phyloP scores from a whole-genome alignment of 2,113 vertebrate genomes.

The Polypterus senegalus region DNA sequence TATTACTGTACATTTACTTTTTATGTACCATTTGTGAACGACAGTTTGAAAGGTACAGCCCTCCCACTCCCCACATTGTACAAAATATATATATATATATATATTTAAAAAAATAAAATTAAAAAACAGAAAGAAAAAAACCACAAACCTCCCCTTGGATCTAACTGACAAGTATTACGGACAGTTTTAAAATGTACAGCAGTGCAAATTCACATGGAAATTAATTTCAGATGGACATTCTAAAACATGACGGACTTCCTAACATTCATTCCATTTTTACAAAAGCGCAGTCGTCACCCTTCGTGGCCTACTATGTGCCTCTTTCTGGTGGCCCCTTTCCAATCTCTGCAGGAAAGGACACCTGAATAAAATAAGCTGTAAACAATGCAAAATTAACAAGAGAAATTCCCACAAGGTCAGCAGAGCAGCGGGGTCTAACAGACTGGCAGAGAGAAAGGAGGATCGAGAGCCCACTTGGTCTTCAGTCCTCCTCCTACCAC shows the following conservation, averaged over 20 bases:
- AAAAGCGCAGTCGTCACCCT: not conserved
- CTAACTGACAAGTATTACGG: constrained; percentile 8
- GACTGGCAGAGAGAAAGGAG: too few species aligned
- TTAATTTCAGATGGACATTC: constrained; percentile 10
- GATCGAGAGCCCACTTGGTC: too few species aligned
- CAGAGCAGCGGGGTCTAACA: too few species aligned
- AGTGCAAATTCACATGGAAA: constrained; percentile 14
- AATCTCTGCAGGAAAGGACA: too few species aligned
- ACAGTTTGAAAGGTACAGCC: not conserved
- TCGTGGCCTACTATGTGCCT: not conserved
- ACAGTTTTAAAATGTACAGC: not conserved
- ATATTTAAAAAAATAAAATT: constrained; percentile 5
- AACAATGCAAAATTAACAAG: too few species aligned
- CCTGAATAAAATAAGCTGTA: too few species aligned
- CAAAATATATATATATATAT: constrained; percentile 11
- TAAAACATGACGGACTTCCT: constrained; percentile 20
- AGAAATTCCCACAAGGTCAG: too few species aligned
- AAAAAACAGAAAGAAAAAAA: not conserved
- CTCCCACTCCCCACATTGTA: not conserved
- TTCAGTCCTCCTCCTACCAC: too few species aligned
- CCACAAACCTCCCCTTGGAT: not conserved
- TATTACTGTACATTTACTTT: not conserved
- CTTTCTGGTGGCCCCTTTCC: not conserved
- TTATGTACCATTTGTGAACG: not conserved
- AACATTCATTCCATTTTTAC: constrained; percentile 11